Base-by-base conservation (phyloP, 1,140 invertebrate species). In the Adoxophyes honmai region DNA sequence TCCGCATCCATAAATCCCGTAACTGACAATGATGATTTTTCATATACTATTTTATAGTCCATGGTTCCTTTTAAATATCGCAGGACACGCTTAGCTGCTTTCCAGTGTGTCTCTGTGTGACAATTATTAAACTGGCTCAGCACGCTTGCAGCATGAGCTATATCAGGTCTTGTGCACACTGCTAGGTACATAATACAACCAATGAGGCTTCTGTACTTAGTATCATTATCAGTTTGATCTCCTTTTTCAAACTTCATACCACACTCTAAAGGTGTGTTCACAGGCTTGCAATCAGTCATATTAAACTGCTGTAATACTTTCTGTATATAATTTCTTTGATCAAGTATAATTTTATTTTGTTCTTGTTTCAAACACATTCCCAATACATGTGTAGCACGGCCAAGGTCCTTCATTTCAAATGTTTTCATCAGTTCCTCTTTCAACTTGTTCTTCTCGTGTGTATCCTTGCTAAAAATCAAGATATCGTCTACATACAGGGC, bases 1-100 rank as follows among this genome's bases (percentile, higher is more conserved):
- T 79, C 75, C 7, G 78, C 80, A 63, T 89, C 86, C 14, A 69
- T 60, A 59, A 66, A 62, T 38, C 78, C 67, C 35, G 52, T 44
- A n/a, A n/a, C n/a, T n/a, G n/a, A n/a, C n/a, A n/a, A n/a, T n/a
- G n/a, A n/a, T n/a, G n/a, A n/a, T 18, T 55, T 37, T 33, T 35
- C 9, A 44, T 53, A 48, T 42, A 38, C 53, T 1, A 74, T 34
- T 9, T 62, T 54, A 13, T 62, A 60, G 37, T 63, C 34, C 14
- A 14, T 13, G 0, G 70, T 74, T 2, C 36, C 56, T 28, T 70
- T 78, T 15, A 78, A 18, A 34, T 75, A 78, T 51, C 65, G 55
- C 14, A 77, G 11, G 0, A 77, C 39, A 21, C 67, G 54, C 16
- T 73, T 78, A 3, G 66, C 60, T 7, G 44, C 34, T 0, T n/a